Base-by-base conservation (phyloP, 2,113 vertebrate genomes). In the Clarias macrocephalus region DNA sequence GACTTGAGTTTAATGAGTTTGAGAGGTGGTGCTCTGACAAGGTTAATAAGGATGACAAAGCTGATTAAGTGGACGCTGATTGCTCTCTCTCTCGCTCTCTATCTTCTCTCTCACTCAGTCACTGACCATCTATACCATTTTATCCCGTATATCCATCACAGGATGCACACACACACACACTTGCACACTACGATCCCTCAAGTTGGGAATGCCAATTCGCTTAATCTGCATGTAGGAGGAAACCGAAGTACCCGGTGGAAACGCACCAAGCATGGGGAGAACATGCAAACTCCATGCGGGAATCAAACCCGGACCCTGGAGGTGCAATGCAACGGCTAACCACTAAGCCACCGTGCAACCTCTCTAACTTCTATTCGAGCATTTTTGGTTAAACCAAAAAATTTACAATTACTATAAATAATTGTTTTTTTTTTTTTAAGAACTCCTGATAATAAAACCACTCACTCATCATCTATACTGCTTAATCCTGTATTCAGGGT, bases 1-100 rank as follows among this genome's bases (percentile, higher is more conserved):
- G 92, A 91, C 89, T 93, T 93, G 92, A 91, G 89, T 93, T 94
- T 95, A 95, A 95, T 93, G 91, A 91, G 94, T 95, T 94, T 94
- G 93, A 88, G 89, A 82, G 85, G 77, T 82, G 90, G 62, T 89
- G 83, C 89, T 88, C 89, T 80, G 89, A 91, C 86, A 90, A 90
- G 91, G 94, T 95, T 94, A 94, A 92, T 87, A 90, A 90, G 85
- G 92, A 92, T 91, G 91, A 93, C 91, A 94, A 96, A 95, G 92
- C 92, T 85, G 93, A 95, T 96, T 95, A 96, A 93, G 91, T 88
- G 90, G 76, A 89, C 82, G 86, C 86, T 8, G 87, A 89, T n/a
- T 85, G 59, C 52, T 68, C 52, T 66, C n/a, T 33, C 65, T 85
- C 57, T 56, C 42, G 52, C 54, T 19, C 25, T 59, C 48, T 75